Evolutionary conservation across 2,888 invertebrate genomes (phyloP), one percentile per base, ranked within the genome.

Genomic region (Brachyopa scutellaris): DNA sequence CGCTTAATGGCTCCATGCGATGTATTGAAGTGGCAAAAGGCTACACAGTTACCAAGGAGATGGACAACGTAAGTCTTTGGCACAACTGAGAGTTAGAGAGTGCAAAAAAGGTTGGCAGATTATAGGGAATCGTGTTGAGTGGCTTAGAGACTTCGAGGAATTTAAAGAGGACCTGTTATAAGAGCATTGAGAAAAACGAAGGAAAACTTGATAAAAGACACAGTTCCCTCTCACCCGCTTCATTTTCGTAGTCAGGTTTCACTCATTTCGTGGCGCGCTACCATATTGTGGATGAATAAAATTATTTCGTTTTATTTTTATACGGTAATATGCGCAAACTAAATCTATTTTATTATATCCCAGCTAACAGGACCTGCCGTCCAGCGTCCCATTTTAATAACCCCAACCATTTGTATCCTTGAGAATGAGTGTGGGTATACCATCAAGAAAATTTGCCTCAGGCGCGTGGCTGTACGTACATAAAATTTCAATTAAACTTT

Each of bases 401-500:
- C 40, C 15, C 42, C 2, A 26, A 42, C 40, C 17, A 38, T 55
- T 23, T 29, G 33, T 23, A 23, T 36, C 62, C 21, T 38, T 55
- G 11, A 62, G 15, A 21, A 31, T 21, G 13, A 23, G 21, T 23
- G 51, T 23, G 8, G 33, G 7, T 21, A 33, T 7, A 6, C 6
- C 19, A 1, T 1, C 33, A 23, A 3, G 17, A 38, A 19, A 53
- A 11, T 29, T 29, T n/a, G 38, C 40, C 51, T 6, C 13, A 17
- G 29, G 66, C 31, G 13, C 19, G 45, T 66, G 66, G 15, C 64
- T 7, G 15, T 59, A 49, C 55, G 15, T 59, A 49, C 55, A 74
- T 67, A 62, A 47, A 80, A 74, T 74, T 74, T 69, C 57, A 74
- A 62, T 69, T 82, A 82, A 77, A 77, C 64, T 82, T 77, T 77